These are phyloP conservation scores for Meganola albula DNA, from an alignment of 2,888 invertebrate species.

Conservation along the genomic window DNA sequence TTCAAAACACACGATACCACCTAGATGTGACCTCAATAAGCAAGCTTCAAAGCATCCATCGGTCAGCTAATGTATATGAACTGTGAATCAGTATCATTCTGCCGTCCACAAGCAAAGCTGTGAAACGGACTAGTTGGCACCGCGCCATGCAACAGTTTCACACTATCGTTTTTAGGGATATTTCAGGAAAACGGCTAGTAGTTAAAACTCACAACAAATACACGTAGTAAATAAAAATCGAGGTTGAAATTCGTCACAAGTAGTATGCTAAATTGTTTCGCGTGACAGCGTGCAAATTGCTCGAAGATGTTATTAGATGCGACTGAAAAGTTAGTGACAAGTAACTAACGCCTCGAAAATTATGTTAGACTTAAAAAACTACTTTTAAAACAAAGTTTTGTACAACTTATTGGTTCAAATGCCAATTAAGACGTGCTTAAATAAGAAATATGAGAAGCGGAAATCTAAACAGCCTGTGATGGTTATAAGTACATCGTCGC, in stretches of 20 bases:
- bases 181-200: slow-evolving; percentile 37
- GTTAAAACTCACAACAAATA: slow-evolving; percentile 41
- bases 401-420: too few relatives aligned
- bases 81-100: slow-evolving; percentile 68
- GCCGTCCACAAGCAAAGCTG: slow-evolving; percentile 45
- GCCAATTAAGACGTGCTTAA: slow-evolving; percentile 39
- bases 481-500: slow-evolving; percentile 48
- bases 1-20: slow-evolving; percentile 36
- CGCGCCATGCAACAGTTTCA: slow-evolving; percentile 47
- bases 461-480: slow-evolving; percentile 48
- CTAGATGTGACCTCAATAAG: slow-evolving; percentile 62
- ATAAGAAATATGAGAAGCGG: slow-evolving; percentile 59
- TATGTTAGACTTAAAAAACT: slow-evolving; percentile 4
- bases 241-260: slow-evolving; percentile 58
- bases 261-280: slow-evolving; percentile 57
- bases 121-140: slow-evolving; percentile 68
- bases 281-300: slow-evolving; percentile 59
- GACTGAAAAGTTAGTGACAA: slow-evolving; percentile 42
- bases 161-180: slow-evolving; percentile 43
- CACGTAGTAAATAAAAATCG: slow-evolving; percentile 50
- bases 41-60: slow-evolving; percentile 62
- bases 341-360: slow-evolving; percentile 28
- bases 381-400: slow-evolving; percentile 8
- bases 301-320: slow-evolving; percentile 44
- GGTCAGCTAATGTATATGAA: slow-evolving; percentile 61